A percentile compares a stretch with the other conserved stretches of the same genome.
Evolutionary conservation across 2,797 vertebrate genomes (phyloP).

Genomic region (Xenentodon cancila): DNA sequence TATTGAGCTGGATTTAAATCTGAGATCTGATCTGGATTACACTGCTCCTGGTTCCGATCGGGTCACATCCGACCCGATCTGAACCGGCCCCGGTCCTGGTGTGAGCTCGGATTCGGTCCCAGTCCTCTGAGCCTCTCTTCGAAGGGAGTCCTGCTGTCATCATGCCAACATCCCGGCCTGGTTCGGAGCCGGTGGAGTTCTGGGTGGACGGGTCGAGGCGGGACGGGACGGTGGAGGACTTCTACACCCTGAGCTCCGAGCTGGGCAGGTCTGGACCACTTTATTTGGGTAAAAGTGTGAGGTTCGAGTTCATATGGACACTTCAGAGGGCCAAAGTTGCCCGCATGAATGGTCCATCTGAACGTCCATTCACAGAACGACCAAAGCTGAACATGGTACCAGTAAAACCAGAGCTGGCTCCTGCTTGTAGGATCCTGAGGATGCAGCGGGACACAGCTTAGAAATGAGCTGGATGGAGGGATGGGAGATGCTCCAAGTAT

Average conservation of each 20-base stretch:
- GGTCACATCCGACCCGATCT: slow-evolving; percentile 40
- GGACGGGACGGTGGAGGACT: slow-evolving; percentile 83
- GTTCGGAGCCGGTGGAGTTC: slow-evolving; percentile 81
- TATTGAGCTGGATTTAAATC: slow-evolving; percentile 58
- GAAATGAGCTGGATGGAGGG: too few relatives aligned
- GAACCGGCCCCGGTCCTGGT: slow-evolving; percentile 9
- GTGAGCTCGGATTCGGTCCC: slow-evolving; percentile 3
- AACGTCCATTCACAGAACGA: too few relatives aligned
- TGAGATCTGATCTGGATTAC: slow-evolving; percentile 60
- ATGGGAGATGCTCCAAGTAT: too few relatives aligned
- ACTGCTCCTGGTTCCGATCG: slow-evolving; percentile 48
- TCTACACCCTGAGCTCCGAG: slow-evolving; percentile 85
- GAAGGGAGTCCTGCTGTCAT: slow-evolving; percentile 26
- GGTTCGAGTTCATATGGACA: too few relatives aligned
- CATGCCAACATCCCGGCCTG: slow-evolving; percentile 85
- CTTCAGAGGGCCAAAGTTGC: not conserved
- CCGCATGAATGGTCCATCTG: slow-evolving; percentile 21
- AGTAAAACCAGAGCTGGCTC: not conserved
- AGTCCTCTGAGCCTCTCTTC: slow-evolving; percentile 16
- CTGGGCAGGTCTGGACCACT: slow-evolving; percentile 79
- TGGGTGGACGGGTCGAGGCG: slow-evolving; percentile 89
- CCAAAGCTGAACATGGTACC: not conserved
- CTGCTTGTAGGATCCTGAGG: not conserved
- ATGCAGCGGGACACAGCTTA: too few relatives aligned
- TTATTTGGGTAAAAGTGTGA: not conserved